Conservation (phyloP, 2,888 invertebrate genomes). For the Strigamia crassipes region DNA sequence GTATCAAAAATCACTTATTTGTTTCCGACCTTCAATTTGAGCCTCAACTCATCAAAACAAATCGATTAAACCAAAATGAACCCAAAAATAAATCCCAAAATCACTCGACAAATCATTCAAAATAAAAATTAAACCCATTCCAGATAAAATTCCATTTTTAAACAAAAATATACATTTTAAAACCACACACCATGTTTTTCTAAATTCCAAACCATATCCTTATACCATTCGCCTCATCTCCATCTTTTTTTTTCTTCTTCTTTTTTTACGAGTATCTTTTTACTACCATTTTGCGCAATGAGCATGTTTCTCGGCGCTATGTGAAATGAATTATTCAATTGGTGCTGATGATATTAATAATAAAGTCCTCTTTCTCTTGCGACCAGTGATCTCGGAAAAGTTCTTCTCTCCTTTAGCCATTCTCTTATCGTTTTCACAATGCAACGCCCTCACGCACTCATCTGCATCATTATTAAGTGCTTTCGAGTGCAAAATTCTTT, state of each 20-base stretch:
- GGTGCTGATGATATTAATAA: slow-evolving; percentile 26
- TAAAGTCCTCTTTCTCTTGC: background rate
- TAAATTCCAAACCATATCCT: no score
- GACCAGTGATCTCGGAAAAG: slow-evolving; percentile 13
- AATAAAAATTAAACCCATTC: no score
- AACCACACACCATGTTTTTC: no score
- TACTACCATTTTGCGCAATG: slow-evolving; percentile 15
- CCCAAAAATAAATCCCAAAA: no score
- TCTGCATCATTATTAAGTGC: slow-evolving; percentile 30
- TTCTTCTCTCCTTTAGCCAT: slow-evolving; percentile 26
- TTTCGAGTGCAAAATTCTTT: slow-evolving; percentile 30
- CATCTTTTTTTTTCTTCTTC: background rate
- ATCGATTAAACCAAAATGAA: no score
- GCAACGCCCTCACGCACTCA: slow-evolving; percentile 24
- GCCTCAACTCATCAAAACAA: no score
- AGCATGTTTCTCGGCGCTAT: background rate
- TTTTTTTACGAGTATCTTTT: slow-evolving; percentile 27
- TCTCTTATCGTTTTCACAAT: slow-evolving; percentile 30
- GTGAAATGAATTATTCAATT: slow-evolving; percentile 25
- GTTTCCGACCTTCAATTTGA: no score
- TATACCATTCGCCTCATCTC: background rate
- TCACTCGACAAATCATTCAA: no score
- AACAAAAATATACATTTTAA: no score
- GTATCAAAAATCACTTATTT: no score
- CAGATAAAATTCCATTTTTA: no score